Base-by-base conservation (phyloP, 2,888 invertebrate genomes). In the Thymelicus lineola region DNA sequence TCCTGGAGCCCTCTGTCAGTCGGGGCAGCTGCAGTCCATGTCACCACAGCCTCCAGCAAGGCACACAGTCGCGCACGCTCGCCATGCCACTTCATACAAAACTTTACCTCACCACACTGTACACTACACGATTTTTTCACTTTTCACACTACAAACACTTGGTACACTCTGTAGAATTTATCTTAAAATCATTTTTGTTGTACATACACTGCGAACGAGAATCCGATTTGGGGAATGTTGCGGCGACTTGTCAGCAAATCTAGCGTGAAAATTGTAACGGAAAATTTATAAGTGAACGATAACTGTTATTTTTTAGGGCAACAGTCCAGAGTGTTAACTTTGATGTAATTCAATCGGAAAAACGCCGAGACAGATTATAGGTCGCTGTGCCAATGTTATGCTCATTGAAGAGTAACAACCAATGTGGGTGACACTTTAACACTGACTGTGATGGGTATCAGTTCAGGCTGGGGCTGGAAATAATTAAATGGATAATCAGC, bases 341-440 rank as follows among this genome's bases (percentile, higher is more conserved):
- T 77, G 79, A 75, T 75, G 74, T 76, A 80, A 82, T 85, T 85
- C 83, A 82, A 79, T 80, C 76, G 77, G 79, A 84, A 87, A 83
- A 71, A 68, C 42, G 28, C 46, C 55, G 73, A 84, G 82, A 87
- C 71, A 72, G 73, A 75, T 75, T 90, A 90, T 88, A 90, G 90
- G 88, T 90, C 90, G 90, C 84, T 84, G 85, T 87, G 84, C 87
- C 88, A 90, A 91, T 93, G 91, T 93, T 93, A 90, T 93, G 93
- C 83, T 92, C 91, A 91, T 86, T 91, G 86, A 90, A 90, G 89
- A 91, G 92, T 90, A 91, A 92, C 91, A 91, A 90, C 88, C 89
- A 84, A 86, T 86, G 88, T 86, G 87, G 87, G 88, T 89, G 89
- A 80, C 80, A 82, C 84, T 84, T 86, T 84, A 83, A 86, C 80